A percentile compares a stretch with the other conserved stretches of the same genome.
Conservation (phyloP, 2,113 vertebrate species). For the Falco punctatus region DNA sequence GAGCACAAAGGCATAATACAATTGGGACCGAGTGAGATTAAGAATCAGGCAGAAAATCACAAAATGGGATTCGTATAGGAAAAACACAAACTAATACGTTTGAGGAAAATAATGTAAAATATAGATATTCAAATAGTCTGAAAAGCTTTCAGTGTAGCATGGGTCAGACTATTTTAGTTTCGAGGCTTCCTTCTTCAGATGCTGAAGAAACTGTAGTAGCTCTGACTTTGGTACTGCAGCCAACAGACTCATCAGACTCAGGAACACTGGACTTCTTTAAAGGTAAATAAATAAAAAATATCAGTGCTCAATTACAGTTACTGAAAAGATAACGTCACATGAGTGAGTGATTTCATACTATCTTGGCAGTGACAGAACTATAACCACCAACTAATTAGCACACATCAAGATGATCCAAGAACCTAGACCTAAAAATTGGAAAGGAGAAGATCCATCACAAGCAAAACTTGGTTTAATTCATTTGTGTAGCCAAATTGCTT, state of each 20-base stretch:
- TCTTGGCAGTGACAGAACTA: not conserved
- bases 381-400: not conserved
- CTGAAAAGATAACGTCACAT: not conserved
- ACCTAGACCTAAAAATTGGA: not conserved
- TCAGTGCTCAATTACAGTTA: not conserved
- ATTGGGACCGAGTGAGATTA: constrained; percentile 39
- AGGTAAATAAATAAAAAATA: not conserved
- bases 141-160: not conserved
- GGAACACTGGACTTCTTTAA: not conserved
- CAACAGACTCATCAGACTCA: not conserved
- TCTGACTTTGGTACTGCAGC: not conserved
- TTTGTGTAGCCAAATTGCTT: not conserved
- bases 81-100: constrained; percentile 44
- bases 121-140: not conserved
- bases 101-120: constrained; percentile 29
- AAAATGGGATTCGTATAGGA: constrained; percentile 42
- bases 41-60: constrained; percentile 50
- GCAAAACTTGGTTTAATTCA: not conserved
- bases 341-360: not conserved
- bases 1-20: constrained; percentile 45
- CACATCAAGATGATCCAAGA: not conserved
- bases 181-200: not conserved
- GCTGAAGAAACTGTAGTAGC: not conserved
- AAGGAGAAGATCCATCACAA: not conserved
- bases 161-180: not conserved